These are phyloP conservation scores for Rhagium mordax DNA, from an alignment of 2,888 invertebrate genomes.

Conservation along the genomic window DNA sequence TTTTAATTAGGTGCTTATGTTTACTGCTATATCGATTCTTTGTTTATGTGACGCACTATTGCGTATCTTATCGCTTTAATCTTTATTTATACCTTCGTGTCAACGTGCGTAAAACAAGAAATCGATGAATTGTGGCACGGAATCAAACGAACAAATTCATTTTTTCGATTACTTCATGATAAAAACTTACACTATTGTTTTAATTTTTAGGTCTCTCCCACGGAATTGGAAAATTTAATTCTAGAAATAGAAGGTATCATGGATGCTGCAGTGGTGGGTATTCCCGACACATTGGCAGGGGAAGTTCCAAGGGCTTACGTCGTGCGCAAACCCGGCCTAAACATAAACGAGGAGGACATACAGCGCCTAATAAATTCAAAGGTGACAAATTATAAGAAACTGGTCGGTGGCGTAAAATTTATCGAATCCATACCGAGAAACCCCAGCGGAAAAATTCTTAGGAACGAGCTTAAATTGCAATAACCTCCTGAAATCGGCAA, in stretches of 20 bases:
- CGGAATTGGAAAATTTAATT: constrained; percentile 86
- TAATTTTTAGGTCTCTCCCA: constrained; percentile 83
- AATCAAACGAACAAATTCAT: too few relatives aligned
- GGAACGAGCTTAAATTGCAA: constrained; percentile 76
- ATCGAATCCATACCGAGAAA: constrained; percentile 82
- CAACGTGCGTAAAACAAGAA: too few relatives aligned
- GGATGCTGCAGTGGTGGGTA: constrained; percentile 86
- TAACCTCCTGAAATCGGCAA: neutral
- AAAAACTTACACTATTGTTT: neutral
- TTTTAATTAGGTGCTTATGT: too few relatives aligned
- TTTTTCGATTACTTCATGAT: too few relatives aligned
- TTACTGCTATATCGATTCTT: too few relatives aligned
- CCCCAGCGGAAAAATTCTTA: constrained; percentile 83
- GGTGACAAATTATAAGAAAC: constrained; percentile 81
- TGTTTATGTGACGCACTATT: too few relatives aligned
- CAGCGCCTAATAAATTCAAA: constrained; percentile 75
- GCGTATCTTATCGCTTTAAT: too few relatives aligned
- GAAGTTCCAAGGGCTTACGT: constrained; percentile 85
- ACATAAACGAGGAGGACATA: constrained; percentile 74
- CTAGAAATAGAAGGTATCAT: constrained; percentile 80
- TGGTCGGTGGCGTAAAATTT: constrained; percentile 81
- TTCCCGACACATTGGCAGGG: constrained; percentile 79
- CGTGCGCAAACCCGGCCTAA: constrained; percentile 74
- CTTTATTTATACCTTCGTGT: too few relatives aligned
- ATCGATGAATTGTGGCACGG: too few relatives aligned